A percentile compares a stretch with the other conserved stretches of the same genome.
These are phyloP conservation scores for Lypha dubia DNA, from an alignment of 2,888 invertebrate species.

Conservation along the genomic window DNA sequence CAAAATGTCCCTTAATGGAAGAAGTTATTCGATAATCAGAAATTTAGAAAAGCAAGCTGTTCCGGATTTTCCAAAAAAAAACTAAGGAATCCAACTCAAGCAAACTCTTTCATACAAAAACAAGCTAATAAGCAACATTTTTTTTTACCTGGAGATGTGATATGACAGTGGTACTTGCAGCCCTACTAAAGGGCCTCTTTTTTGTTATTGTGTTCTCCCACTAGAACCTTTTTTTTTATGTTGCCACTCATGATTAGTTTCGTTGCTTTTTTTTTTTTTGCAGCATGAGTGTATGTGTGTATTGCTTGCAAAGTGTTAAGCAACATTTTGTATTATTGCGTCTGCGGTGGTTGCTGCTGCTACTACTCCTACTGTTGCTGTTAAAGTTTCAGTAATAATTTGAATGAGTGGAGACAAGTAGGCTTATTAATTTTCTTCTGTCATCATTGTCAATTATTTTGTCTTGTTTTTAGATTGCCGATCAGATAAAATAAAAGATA, in stretches of 20 bases:
- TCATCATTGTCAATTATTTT: slow-evolving; percentile 24
- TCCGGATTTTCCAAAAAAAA: too few relatives aligned
- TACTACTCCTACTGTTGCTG: background rate
- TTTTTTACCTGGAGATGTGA: too few relatives aligned
- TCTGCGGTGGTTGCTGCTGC: slow-evolving; percentile 24
- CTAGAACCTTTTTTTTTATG: background rate
- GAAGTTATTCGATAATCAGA: too few relatives aligned
- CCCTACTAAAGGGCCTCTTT: background rate
- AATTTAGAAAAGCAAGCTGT: too few relatives aligned
- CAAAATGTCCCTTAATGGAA: too few relatives aligned
- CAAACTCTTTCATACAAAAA: too few relatives aligned
- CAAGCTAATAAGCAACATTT: too few relatives aligned
- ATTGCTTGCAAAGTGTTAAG: slow-evolving; percentile 46
- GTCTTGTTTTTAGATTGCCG: slow-evolving; percentile 26
- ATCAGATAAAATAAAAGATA: slow-evolving; percentile 2
- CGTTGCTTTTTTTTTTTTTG: too few relatives aligned
- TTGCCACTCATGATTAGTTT: background rate
- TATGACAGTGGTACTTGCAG: background rate
- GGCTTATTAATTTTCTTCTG: slow-evolving; percentile 58
- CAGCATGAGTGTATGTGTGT: background rate
- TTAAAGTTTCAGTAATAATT: slow-evolving; percentile 8
- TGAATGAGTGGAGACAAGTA: slow-evolving; percentile 38
- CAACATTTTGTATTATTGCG: slow-evolving; percentile 33
- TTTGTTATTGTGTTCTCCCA: too few relatives aligned
- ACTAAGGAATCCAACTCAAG: too few relatives aligned